phyloP scores from a whole-genome alignment of 2,797 vertebrate genomes.

The Rhadinocentrus ornatus region DNA sequence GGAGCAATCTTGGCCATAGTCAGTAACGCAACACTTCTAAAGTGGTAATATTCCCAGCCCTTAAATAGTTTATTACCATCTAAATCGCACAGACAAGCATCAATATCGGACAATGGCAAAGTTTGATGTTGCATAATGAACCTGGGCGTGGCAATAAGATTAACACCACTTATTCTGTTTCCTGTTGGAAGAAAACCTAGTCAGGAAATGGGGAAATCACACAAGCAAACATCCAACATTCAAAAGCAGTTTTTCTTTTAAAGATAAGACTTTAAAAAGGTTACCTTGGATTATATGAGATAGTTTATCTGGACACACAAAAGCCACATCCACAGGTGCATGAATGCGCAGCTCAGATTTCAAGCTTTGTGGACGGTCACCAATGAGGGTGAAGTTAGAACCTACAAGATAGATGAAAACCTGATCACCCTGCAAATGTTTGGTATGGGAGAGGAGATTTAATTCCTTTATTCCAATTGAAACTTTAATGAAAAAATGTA shows the following conservation, averaged over 20 bases:
- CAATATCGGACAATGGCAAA: slow-evolving; percentile 71
- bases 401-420: slow-evolving; percentile 85
- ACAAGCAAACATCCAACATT: neutral
- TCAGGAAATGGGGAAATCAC: neutral
- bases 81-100: slow-evolving; percentile 77
- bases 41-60: slow-evolving; percentile 77
- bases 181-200: slow-evolving; percentile 70
- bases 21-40: slow-evolving; percentile 62
- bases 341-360: slow-evolving; percentile 84
- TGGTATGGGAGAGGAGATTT: neutral
- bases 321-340: slow-evolving; percentile 83
- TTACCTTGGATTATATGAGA: slow-evolving; percentile 86
- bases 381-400: slow-evolving; percentile 78
- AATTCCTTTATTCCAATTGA: neutral
- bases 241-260: neutral
- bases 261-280: neutral
- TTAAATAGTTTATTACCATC: slow-evolving; percentile 78
- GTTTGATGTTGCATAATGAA: neutral
- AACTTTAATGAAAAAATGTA: neutral
- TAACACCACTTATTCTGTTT: slow-evolving; percentile 66
- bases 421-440: slow-evolving; percentile 79
- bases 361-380: slow-evolving; percentile 87
- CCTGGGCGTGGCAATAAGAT: slow-evolving; percentile 81
- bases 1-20: slow-evolving; percentile 23
- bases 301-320: slow-evolving; percentile 78